Evolutionary conservation across 2,797 vertebrate genomes (phyloP), one percentile per base, ranked within the genome.

Genomic region (Darevskia nairensis): DNA sequence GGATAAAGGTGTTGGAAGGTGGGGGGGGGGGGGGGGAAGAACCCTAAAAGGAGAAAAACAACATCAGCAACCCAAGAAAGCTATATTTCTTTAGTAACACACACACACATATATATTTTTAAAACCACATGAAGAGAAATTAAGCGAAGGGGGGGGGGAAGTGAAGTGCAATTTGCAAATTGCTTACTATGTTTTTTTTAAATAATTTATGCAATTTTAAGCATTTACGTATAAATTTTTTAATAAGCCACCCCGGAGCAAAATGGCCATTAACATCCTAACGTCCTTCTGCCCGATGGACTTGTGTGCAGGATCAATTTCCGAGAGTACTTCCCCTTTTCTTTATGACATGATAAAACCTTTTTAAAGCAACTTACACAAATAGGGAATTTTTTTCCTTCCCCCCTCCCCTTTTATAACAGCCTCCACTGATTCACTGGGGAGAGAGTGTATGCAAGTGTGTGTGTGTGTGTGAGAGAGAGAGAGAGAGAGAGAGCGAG

Each of bases 221-320:
- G 98, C 98, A 99, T 99, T 99, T 99, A 98, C 98, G 98, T 99
- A 99, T 99, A 99, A 99, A 99, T 99, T 99, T 99, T 99, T 99
- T 99, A 99, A 99, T 99, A 99, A 99, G 98, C 98, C 98, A 98
- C 98, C 98, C 97, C 92, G 98, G 98, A 99, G 98, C 98, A 99
- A 99, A 99, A 98, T 98, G 98, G 98, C 98, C 98, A 99, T 99
- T 99, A 99, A 98, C 98, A 98, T 99, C 97, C 95, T 96, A 97
- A 98, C 98, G 98, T 98, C 98, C 98, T 99, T 99, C 98, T 99
- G 98, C 98, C 99, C 99, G 98, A 98, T 98, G 98, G 98, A 98
- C 98, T 98, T 97, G 98, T 97, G 97, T 97, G 97, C 97, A 98
- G 98, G 98, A 99, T 99, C 98, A 99, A 99, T 99, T 98, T 98